Conservation (phyloP, 2,797 vertebrate genomes). For the Xyrichtys novacula region DNA sequence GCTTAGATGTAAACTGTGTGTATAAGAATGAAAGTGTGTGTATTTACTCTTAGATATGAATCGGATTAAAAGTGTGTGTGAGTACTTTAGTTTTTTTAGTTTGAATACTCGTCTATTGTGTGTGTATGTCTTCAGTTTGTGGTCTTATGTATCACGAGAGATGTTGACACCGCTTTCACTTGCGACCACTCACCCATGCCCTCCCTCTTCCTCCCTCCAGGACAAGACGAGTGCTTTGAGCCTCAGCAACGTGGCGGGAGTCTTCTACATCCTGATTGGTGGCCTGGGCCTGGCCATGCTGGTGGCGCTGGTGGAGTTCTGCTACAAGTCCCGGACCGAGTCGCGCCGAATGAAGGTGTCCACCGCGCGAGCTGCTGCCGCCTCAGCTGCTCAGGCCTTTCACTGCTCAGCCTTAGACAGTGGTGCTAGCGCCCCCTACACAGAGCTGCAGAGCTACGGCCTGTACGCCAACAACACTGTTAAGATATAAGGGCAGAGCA, state of each 20-base stretch:
- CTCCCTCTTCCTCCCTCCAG: slow-evolving; percentile 72
- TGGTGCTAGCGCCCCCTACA: slow-evolving; percentile 86
- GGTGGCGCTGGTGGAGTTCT: slow-evolving; percentile 99
- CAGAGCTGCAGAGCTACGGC: slow-evolving; percentile 88
- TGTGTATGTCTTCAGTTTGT: slow-evolving; percentile 4
- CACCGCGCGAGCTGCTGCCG: slow-evolving; percentile 82
- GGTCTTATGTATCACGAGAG: neutral
- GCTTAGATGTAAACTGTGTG: too few relatives aligned
- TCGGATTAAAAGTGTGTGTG: neutral
- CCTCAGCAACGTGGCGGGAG: slow-evolving; percentile 98
- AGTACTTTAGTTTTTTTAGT: neutral
- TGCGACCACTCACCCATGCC: slow-evolving; percentile 26
- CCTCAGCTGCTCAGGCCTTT: slow-evolving; percentile 87
- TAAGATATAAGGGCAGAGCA: slow-evolving; percentile 87
- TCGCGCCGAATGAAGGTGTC: slow-evolving; percentile 99
- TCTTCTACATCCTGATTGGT: slow-evolving; percentile 99
- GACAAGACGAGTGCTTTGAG: slow-evolving; percentile 99
- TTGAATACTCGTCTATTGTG: too few relatives aligned
- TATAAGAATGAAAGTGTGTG: too few relatives aligned
- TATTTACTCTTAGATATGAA: neutral
- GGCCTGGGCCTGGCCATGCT: slow-evolving; percentile 99
- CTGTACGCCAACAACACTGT: slow-evolving; percentile 87
- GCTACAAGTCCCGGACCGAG: slow-evolving; percentile 99
- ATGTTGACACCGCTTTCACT: slow-evolving; percentile 14
- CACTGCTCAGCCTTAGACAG: slow-evolving; percentile 88